Evolutionary conservation across 2,888 invertebrate genomes (phyloP), one percentile per base, ranked within the genome.

Genomic region (Lepidocyrtoides sp.): DNA sequence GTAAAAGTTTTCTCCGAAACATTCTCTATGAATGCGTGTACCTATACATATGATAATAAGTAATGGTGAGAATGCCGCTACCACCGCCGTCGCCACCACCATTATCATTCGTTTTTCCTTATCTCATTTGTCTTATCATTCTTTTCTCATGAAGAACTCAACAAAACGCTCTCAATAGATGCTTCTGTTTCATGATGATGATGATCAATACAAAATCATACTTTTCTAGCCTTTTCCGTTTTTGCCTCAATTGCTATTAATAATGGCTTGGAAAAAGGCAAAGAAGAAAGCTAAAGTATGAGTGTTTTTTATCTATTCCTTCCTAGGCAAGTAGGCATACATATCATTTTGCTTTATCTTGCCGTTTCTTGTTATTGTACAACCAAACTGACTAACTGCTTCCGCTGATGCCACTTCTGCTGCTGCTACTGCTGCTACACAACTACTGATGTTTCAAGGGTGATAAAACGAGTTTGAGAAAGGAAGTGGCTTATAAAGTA

Each of bases 401-500:
- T 66, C 66, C 66, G 66, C 66, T 66, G 60, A 23, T 60, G 26
- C 60, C 12, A 23, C 23, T 57, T 60, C 26, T 26, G 57, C 57
- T 57, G 57, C 2, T 17, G 17, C 57, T 57, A 10, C 57, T 57
- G 4, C 4, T 54, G 54, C 54, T 54, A n/a, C n/a, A 14, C 57
- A 10, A 54, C 60, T 60, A n/a, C 48, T 86, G 86, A 86, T 86
- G 77, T 51, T 86, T 63, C 4, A 77, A 86, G 29, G 63, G 63
- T 86, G 77, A 77, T 86, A 86, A 86, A 86, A 77, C 86, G 12
- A 79, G 86, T 86, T 77, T 77, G 75, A 77, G 72, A 86, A 77
- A 86, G 77, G 77, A 86, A 86, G 29, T 51, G 51, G 23, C 23
- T 75, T 85, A 75, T 75, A 44, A 41, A 57, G 54, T 29, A 77